Evolutionary conservation across 2,888 invertebrate species (phyloP).

Genomic region (Marronus borbonicus): DNA sequence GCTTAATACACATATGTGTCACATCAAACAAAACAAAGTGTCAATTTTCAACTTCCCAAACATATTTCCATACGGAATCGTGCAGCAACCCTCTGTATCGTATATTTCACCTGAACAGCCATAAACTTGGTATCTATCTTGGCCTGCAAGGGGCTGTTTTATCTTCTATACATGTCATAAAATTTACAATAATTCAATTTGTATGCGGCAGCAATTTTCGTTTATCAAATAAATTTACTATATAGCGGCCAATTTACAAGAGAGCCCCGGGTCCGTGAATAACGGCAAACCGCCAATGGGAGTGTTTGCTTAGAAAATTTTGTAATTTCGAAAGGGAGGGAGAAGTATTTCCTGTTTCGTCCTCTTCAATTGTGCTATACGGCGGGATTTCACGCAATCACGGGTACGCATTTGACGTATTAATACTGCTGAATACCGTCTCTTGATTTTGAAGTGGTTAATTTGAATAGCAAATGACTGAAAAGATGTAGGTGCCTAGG

Average conservation of each 20-base stretch:
- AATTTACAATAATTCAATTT: slow-evolving; percentile 37
- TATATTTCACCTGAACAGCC: slow-evolving; percentile 19
- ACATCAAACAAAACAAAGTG: no score
- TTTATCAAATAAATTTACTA: slow-evolving; percentile 34
- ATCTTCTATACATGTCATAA: slow-evolving; percentile 22
- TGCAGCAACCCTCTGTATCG: background rate
- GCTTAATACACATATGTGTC: no score
- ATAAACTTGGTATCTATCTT: background rate
- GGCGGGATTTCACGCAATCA: slow-evolving; percentile 4
- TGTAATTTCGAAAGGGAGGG: slow-evolving; percentile 19
- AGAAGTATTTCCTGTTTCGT: slow-evolving; percentile 24
- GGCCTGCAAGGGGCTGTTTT: background rate
- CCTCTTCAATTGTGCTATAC: slow-evolving; percentile 9
- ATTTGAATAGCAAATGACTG: slow-evolving; percentile 37
- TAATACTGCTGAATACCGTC: slow-evolving; percentile 25
- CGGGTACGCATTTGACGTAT: slow-evolving; percentile 32
- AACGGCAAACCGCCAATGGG: slow-evolving; percentile 18
- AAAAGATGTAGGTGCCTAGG: slow-evolving; percentile 19
- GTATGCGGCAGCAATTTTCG: slow-evolving; percentile 30
- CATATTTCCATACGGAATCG: background rate
- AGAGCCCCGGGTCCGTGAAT: background rate
- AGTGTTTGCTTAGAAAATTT: slow-evolving; percentile 32
- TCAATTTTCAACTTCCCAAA: slow-evolving; percentile 1
- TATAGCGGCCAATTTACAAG: slow-evolving; percentile 33
- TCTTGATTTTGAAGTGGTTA: slow-evolving; percentile 34